phyloP scores from a whole-genome alignment of 2,797 vertebrate genomes.

The Hozukius guyotensis region DNA sequence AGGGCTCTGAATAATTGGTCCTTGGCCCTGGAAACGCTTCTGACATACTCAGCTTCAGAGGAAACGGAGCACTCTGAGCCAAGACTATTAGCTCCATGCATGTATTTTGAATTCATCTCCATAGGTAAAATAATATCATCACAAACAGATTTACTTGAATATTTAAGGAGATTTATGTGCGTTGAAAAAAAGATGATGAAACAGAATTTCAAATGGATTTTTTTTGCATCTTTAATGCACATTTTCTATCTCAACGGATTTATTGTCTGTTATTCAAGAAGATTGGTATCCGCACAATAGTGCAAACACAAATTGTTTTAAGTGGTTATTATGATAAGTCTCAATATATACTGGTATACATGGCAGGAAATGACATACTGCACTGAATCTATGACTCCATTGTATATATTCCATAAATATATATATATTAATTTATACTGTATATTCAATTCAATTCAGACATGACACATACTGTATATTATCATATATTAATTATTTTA shows the following conservation, averaged over 20 bases:
- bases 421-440: not conserved
- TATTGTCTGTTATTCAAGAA: constrained; percentile 4
- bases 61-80: constrained; percentile 51
- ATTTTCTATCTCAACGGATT: not conserved
- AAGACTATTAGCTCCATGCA: constrained; percentile 56
- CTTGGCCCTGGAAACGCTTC: constrained; percentile 74
- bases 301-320: not conserved
- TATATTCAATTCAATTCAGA: not conserved
- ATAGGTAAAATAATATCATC: constrained; percentile 64
- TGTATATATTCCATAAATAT: not conserved
- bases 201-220: constrained; percentile 7
- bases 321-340: not conserved
- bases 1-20: constrained; percentile 79
- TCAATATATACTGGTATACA: not conserved
- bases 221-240: not conserved
- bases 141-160: constrained; percentile 38
- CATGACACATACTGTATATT: not conserved
- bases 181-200: constrained; percentile 11
- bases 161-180: constrained; percentile 14
- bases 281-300: not conserved
- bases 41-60: constrained; percentile 71
- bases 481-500: constrained; percentile 6
- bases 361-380: not conserved
- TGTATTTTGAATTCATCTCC: constrained; percentile 69
- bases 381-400: not conserved